These are phyloP conservation scores for Rissa tridactyla DNA, from an alignment of 2,113 vertebrate species.

Conservation along the genomic window DNA sequence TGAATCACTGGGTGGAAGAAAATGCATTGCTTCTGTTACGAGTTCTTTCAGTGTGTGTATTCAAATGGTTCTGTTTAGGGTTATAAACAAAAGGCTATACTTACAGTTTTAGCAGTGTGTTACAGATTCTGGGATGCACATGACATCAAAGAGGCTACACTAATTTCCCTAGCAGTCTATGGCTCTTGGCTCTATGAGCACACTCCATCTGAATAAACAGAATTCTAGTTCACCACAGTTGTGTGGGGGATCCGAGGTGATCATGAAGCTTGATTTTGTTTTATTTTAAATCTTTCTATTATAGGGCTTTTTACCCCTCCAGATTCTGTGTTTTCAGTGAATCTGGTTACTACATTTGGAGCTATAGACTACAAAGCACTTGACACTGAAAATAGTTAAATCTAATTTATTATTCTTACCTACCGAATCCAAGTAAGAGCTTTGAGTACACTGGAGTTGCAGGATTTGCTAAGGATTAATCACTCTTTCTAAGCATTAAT, in stretches of 20 bases:
- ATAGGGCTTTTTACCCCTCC: not conserved
- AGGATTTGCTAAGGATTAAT: not conserved
- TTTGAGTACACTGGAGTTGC: not conserved
- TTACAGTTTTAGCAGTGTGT: constrained; percentile 60
- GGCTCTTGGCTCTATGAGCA: constrained; percentile 77
- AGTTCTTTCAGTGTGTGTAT: constrained; percentile 69
- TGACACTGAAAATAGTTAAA: not conserved
- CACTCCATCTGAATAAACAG: constrained; percentile 87
- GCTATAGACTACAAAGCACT: not conserved
- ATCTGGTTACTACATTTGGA: not conserved
- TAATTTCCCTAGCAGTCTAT: constrained; percentile 81
- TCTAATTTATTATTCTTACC: not conserved
- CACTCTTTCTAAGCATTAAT: not conserved
- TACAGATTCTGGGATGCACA: constrained; percentile 84
- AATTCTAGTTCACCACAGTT: constrained; percentile 71
- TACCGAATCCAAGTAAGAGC: not conserved
- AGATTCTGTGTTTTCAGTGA: not conserved
- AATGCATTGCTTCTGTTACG: constrained; percentile 73
- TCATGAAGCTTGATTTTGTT: constrained; percentile 50
- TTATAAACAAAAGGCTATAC: constrained; percentile 74
- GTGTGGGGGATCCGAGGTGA: constrained; percentile 77
- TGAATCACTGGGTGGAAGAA: constrained; percentile 77
- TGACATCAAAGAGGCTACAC: constrained; percentile 88
- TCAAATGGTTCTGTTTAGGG: constrained; percentile 81
- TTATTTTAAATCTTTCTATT: not conserved